These are phyloP conservation scores for Ophraella communa DNA, from an alignment of 2,888 invertebrate species.

Conservation along the genomic window DNA sequence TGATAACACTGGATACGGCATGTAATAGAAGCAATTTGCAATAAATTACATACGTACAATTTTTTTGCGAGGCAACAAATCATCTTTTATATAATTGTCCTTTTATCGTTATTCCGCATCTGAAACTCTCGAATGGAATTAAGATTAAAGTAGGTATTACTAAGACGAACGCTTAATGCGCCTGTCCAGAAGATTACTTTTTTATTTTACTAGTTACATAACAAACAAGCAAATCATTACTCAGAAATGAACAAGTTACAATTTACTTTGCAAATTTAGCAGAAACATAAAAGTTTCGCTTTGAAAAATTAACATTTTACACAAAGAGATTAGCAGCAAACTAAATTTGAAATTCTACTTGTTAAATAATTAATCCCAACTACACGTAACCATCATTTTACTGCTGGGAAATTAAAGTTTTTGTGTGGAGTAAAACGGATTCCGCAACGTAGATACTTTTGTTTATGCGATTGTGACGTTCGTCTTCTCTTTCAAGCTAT, in stretches of 20 bases:
- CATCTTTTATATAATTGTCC: slow-evolving; percentile 48
- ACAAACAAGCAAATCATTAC: slow-evolving; percentile 48
- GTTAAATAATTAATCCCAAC: too few species aligned
- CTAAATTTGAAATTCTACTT: too few species aligned
- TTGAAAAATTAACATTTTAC: too few species aligned
- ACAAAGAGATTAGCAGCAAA: too few species aligned
- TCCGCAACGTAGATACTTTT: slow-evolving; percentile 18
- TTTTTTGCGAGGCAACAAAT: slow-evolving; percentile 44
- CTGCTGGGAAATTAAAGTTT: slow-evolving; percentile 50
- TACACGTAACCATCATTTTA: too few species aligned
- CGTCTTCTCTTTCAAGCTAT: slow-evolving; percentile 32
- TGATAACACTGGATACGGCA: slow-evolving; percentile 11
- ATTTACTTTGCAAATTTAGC: too few species aligned
- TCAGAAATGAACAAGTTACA: too few species aligned
- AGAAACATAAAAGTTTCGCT: too few species aligned
- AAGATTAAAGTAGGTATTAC: slow-evolving; percentile 51
- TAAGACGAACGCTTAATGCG: slow-evolving; percentile 53
- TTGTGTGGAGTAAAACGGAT: slow-evolving; percentile 23
- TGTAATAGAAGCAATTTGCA: slow-evolving; percentile 37
- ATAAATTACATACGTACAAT: slow-evolving; percentile 34
- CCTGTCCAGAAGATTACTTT: slow-evolving; percentile 50
- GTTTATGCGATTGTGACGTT: slow-evolving; percentile 27
- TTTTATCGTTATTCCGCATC: slow-evolving; percentile 50
- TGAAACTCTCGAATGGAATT: slow-evolving; percentile 47
- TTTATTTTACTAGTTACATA: slow-evolving; percentile 43